These are phyloP conservation scores for Eulacestoma nigropectus DNA, from an alignment of 2,113 vertebrate genomes.

Conservation along the genomic window DNA sequence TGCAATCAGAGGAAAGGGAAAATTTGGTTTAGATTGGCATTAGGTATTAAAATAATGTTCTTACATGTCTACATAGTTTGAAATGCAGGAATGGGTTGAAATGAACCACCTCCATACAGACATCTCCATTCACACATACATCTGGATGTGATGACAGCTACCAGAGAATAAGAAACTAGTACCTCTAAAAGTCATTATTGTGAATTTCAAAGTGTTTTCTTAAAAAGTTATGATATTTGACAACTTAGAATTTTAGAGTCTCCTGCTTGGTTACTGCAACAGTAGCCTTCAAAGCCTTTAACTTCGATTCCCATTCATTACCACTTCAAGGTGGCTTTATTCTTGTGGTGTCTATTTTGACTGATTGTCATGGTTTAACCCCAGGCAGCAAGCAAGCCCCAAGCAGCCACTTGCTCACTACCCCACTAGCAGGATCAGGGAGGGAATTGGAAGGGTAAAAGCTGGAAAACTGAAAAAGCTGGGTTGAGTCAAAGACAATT, in stretches of 20 bases:
- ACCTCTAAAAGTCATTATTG: background rate
- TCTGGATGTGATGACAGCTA: background rate
- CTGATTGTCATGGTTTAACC: background rate
- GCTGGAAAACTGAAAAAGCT: background rate
- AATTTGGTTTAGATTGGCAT: background rate
- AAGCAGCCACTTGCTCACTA: background rate
- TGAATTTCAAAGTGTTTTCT: background rate
- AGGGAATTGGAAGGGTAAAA: background rate
- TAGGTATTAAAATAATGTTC: background rate
- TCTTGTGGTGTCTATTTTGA: background rate
- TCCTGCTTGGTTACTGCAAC: background rate
- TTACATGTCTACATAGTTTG: background rate
- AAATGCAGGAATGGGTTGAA: background rate
- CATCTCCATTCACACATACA: background rate
- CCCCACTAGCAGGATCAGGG: background rate
- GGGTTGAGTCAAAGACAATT: background rate
- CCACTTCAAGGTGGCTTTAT: background rate
- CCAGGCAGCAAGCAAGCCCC: background rate
- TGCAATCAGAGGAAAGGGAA: background rate
- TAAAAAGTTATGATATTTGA: background rate
- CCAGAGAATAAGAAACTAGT: background rate
- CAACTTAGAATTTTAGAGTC: background rate
- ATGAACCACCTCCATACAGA: background rate
- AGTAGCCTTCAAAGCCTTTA: background rate
- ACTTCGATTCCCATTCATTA: background rate